Evolutionary conservation across 2,888 invertebrate genomes (phyloP).

Genomic region (Campoplex capitator): DNA sequence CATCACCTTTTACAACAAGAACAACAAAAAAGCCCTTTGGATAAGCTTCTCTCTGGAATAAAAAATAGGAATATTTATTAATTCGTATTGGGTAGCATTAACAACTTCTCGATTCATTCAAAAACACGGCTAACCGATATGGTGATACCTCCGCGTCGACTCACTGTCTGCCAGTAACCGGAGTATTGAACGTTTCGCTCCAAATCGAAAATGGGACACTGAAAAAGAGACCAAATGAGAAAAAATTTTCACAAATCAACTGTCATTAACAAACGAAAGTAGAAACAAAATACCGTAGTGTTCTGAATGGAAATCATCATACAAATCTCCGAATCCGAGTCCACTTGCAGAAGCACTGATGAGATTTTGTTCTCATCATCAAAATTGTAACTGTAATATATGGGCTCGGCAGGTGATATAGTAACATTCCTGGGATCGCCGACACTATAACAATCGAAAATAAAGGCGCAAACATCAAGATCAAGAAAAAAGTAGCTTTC

Average conservation of each 20-base stretch:
- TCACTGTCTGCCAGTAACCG: conserved; percentile 92
- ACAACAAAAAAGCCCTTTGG: conserved; percentile 92
- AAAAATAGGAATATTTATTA: conserved; percentile 68
- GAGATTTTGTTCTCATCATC: conserved; percentile 83
- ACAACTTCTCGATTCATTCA: neutral
- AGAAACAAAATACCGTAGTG: conserved; percentile 86
- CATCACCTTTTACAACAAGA: conserved; percentile 87
- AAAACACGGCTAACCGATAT: conserved; percentile 87
- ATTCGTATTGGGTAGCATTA: neutral
- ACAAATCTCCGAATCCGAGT: conserved; percentile 89
- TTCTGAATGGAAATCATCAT: conserved; percentile 93
- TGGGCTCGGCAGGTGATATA: conserved; percentile 87
- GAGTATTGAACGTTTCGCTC: conserved; percentile 91
- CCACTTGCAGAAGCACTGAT: conserved; percentile 88
- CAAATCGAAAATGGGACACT: conserved; percentile 95
- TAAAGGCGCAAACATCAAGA: neutral
- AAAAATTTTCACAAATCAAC: neutral
- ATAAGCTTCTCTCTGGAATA: conserved; percentile 87
- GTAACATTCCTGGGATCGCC: conserved; percentile 71
- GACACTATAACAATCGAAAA: conserved; percentile 68
- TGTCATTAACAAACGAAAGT: conserved; percentile 4
- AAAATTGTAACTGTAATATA: conserved; percentile 88
- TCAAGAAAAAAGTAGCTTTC: too few relatives aligned
- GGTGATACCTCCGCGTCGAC: conserved; percentile 90
- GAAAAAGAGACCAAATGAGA: conserved; percentile 77